phyloP scores from a whole-genome alignment of 1,140 invertebrate genomes.

The Drosophila insularis region DNA sequence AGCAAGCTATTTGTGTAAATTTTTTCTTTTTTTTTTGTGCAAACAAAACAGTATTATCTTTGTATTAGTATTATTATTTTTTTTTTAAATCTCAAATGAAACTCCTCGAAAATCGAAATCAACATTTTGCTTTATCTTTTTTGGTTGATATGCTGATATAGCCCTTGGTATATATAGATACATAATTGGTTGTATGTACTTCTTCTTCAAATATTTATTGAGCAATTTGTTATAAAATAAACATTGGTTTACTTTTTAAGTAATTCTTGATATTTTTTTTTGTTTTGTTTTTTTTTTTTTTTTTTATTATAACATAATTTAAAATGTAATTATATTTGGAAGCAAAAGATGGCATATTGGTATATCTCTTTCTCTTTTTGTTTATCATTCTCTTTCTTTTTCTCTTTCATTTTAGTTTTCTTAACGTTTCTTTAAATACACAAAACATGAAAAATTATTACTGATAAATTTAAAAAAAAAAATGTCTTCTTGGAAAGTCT shows the following conservation, averaged over 20 bases:
- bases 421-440: conserved; percentile 23
- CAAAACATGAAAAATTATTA: conserved; percentile 49
- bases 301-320: conserved; percentile 55
- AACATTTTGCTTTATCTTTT: conserved; percentile 6
- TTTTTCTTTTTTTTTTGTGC: conserved; percentile 41
- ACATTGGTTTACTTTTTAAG: conserved; percentile 71
- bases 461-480: conserved; percentile 50
- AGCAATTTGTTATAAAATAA: conserved; percentile 62
- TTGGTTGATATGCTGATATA: conserved; percentile 10
- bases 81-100: conserved; percentile 17
- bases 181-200: conserved; percentile 4
- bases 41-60: conserved; percentile 27
- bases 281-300: conserved; percentile 52
- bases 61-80: conserved; percentile 22
- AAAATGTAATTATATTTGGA: conserved; percentile 76
- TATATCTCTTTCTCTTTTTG: conserved; percentile 40
- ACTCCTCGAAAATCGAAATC: conserved; percentile 6
- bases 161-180: conserved; percentile 6
- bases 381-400: conserved; percentile 21
- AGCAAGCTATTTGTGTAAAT: conserved; percentile 51
- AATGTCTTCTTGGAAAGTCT: conserved; percentile 74
- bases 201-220: conserved; percentile 30
- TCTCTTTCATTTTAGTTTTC: conserved; percentile 16
- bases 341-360: conserved; percentile 75
- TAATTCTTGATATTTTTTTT: conserved; percentile 31